Base-by-base conservation (phyloP, 2,113 vertebrate species). In the Pao palembangensis region DNA sequence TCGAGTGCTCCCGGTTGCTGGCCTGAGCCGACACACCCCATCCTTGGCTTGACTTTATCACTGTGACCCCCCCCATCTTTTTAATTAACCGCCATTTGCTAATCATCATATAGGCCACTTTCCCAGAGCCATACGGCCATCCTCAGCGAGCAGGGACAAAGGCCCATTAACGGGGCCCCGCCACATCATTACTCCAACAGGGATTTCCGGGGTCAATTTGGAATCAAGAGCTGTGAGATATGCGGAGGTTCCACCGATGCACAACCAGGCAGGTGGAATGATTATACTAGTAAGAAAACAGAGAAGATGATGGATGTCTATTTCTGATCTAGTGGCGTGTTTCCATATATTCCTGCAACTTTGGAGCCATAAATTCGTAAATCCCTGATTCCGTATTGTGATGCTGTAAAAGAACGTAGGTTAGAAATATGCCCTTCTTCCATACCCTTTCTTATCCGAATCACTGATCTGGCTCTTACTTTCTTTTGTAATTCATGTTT, bases 21-120 rank as follows among this genome's bases (percentile, higher is more conserved):
- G 73, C 70, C 67, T 68, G 64, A 53, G 57, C 71, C 49, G 78
- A 78, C 80, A 75, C 79, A 84, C 21, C 82, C 77, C 85, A 87
- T 19, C 87, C 87, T 77, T 88, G 86, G 87, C 82, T 88, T 80
- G 81, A 90, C 91, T 91, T 90, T 80, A 84, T 89, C 91, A 85
- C 80, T 82, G 69, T 92, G 90, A 92, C 90, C 88, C 92, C 92
- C 90, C 73, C 90, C 90, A 92, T 87, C 92, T 83, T 93, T 88
- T 89, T 88, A 92, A 92, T 94, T 94, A 93, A 83, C 89, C 88
- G 83, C 75, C 88, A 91, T 92, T 89, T 90, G 86, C 82, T 89
- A 91, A 82, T 92, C 89, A 91, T n/a, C 34, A 79, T 28, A 38
- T 38, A 83, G 78, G 81, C 77, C 19, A 72, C 76, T 83, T 88